Evolutionary conservation across 2,888 invertebrate genomes (phyloP).

Genomic region (Aspidapion aeneum): DNA sequence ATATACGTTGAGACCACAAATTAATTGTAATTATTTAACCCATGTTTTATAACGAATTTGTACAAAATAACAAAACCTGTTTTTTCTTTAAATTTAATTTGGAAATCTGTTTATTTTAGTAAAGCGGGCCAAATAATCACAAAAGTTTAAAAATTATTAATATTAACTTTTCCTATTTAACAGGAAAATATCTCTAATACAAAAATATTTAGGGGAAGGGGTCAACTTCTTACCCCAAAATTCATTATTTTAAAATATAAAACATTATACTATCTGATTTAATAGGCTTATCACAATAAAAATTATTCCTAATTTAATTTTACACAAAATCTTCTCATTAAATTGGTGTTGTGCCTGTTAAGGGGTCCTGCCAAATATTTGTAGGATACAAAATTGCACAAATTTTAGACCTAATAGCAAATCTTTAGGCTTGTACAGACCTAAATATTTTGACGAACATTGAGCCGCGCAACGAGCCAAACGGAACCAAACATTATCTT

Average conservation of each 20-base stretch:
- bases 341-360: no score
- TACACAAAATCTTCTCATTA: no score
- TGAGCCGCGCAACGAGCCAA: no score
- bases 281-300: constrained; percentile 49
- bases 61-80: background rate
- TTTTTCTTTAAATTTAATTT: background rate
- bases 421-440: no score
- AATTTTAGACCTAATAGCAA: no score
- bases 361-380: no score
- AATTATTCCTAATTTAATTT: constrained; percentile 44
- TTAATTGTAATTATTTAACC: constrained; percentile 23
- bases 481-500: no score
- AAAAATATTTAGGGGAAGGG: constrained; percentile 31
- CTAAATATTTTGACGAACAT: no score
- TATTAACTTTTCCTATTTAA: constrained; percentile 28
- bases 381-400: no score
- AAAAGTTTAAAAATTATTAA: constrained; percentile 25
- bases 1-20: constrained; percentile 32
- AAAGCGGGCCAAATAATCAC: constrained; percentile 17
- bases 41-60: background rate
- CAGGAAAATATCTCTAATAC: constrained; percentile 30
- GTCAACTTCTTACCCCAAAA: constrained; percentile 33
- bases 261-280: constrained; percentile 40
- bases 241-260: constrained; percentile 34
- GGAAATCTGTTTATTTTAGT: constrained; percentile 4